Evolutionary conservation across 2,797 vertebrate genomes (phyloP), one percentile per base, ranked within the genome.

Genomic region (Pipistrellus nathusii): DNA sequence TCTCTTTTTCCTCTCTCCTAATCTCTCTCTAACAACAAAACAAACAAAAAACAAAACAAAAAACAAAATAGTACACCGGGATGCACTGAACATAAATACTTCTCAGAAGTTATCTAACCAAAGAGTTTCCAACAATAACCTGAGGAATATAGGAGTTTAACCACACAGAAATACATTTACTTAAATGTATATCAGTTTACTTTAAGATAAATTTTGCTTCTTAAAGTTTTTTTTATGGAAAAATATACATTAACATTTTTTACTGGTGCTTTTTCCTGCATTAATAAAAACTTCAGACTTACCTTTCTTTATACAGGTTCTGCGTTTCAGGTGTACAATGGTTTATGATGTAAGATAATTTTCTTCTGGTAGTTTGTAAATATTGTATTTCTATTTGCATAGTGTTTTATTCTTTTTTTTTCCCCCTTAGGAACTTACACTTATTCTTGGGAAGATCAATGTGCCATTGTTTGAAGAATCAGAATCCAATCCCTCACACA

Each of bases 71-170:
- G 5, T 64, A 68, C 10, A 44, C 8, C 68, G 14, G 3, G 2
- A 77, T 69, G 8, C 53, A 64, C 32, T 71, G 7, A 90, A 53
- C 11, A 94, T 75, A 1, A 80, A 4, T 62, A 75, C 73, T 96
- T 73, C 5, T 57, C 35, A 75, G n/a, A 91, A 82, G 11, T 83
- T 46, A 77, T 81, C 53, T 93, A 82, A n/a, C 20, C 55, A 85
- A 85, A 69, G 14, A 84, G 0, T 7, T 10, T 41, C 35, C 30
- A 89, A 84, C 93, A 38, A 77, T 93, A 94, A 81, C 51, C 68
- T 13, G 6, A 76, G 5, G 3, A 46, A 69, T 38, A 5, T 27
- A 88, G 1, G 27, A 6, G 5, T 27, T 87, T 92, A 17, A 38
- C 4, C 35, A 78, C 13, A 38, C 8, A 72, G 71, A 55, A 44